Conservation (phyloP, 2,888 invertebrate species). For the Zele albiditarsus region DNA sequence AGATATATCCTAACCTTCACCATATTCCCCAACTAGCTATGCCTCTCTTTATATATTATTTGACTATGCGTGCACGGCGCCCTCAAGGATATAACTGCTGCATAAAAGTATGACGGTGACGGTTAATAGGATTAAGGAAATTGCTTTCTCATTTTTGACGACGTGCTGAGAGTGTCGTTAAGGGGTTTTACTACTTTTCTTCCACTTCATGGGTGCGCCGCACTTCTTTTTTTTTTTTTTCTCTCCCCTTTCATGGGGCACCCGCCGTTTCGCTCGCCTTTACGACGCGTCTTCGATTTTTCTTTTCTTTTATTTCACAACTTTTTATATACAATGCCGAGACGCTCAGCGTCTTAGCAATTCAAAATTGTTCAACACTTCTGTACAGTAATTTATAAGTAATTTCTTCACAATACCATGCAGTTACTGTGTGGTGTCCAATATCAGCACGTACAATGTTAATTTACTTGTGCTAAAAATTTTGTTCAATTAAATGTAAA, state of each 20-base stretch:
- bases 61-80: slow-evolving; percentile 6
- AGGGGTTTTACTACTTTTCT: slow-evolving; percentile 28
- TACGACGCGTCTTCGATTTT: not conserved
- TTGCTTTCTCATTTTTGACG: slow-evolving; percentile 42
- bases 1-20: not conserved
- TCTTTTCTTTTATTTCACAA: not conserved
- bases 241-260: not conserved
- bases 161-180: slow-evolving; percentile 34
- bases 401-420: not conserved
- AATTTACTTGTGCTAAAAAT: not conserved
- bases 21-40: not conserved
- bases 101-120: slow-evolving; percentile 29
- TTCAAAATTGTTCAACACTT: not conserved
- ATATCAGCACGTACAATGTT: not conserved
- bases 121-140: slow-evolving; percentile 45
- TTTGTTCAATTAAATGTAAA: no score
- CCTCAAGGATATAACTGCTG: slow-evolving; percentile 17
- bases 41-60: slow-evolving; percentile 2
- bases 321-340: not conserved
- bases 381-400: not conserved
- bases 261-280: not conserved
- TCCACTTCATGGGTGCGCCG: not conserved
- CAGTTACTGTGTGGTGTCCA: no score
- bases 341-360: not conserved
- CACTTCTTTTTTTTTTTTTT: not conserved